Percentiles rank a stretch among this genome's conserved stretches.
Evolutionary conservation across 2,888 invertebrate genomes (phyloP).

Genomic region (Anthrax anthrax): DNA sequence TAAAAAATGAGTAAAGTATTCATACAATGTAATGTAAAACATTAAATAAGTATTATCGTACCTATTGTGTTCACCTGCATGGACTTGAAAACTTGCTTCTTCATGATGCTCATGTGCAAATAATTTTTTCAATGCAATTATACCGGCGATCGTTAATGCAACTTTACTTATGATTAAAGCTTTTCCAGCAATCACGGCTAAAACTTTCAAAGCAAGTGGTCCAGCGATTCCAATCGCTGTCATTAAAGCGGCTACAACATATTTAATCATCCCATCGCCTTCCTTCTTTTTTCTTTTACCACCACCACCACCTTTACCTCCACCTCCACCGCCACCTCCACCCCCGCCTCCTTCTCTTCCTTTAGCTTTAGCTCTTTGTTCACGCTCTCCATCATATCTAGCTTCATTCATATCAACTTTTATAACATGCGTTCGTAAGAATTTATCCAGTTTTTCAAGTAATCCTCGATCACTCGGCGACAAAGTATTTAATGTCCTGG

Average conservation of each 20-base stretch:
- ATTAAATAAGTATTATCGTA: conserved; percentile 11
- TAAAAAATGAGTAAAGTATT: conserved; percentile 27
- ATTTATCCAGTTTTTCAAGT: conserved; percentile 39
- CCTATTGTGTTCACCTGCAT: conserved; percentile 51
- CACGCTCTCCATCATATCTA: conserved; percentile 23
- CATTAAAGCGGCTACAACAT: conserved; percentile 45
- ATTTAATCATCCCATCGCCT: conserved; percentile 22
- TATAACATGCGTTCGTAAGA: conserved; percentile 49
- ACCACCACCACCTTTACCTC: conserved; percentile 11
- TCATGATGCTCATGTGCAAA: conserved; percentile 51
- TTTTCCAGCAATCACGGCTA: conserved; percentile 56
- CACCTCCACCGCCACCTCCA: conserved; percentile 17
- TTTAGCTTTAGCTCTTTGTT: conserved; percentile 9
- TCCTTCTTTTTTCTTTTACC: conserved; percentile 35
- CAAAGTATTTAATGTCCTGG: conserved; percentile 42
- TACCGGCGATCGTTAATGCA: conserved; percentile 55
- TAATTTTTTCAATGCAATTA: conserved; percentile 56
- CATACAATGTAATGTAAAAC: not conserved
- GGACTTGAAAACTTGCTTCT: conserved; percentile 52
- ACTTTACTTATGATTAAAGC: conserved; percentile 59
- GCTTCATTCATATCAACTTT: conserved; percentile 41
- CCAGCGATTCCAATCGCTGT: conserved; percentile 54
- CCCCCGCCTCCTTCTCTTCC: no score
- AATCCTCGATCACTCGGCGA: conserved; percentile 39
- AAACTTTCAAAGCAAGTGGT: conserved; percentile 52